Evolutionary conservation across 2,797 vertebrate species (phyloP).

Genomic region (Melanogrammus aeglefinus): DNA sequence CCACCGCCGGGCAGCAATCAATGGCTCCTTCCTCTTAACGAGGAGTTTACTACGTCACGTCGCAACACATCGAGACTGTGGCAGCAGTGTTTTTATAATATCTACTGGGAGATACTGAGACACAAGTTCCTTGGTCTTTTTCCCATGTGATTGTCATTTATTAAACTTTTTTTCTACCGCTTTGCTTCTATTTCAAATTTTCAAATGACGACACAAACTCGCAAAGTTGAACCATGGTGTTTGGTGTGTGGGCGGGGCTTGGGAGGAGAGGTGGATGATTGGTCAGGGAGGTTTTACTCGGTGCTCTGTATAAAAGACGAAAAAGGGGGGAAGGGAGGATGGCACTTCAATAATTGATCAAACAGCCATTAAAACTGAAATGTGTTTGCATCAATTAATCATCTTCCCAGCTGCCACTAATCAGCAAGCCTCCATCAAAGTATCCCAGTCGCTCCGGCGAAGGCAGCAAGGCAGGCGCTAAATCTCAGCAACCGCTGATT

Average conservation of each 20-base stretch:
- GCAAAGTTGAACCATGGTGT: neutral
- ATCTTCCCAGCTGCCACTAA: slow-evolving; percentile 68
- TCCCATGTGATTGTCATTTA: too few relatives aligned
- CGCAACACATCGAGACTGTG: neutral
- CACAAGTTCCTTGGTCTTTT: neutral
- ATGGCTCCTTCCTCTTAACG: slow-evolving; percentile 8
- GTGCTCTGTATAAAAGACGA: slow-evolving; percentile 61
- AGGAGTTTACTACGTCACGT: neutral
- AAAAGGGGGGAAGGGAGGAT: slow-evolving; percentile 12
- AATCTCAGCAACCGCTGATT: slow-evolving; percentile 60
- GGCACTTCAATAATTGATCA: slow-evolving; percentile 73
- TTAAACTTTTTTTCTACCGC: too few relatives aligned
- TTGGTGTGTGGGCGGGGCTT: neutral
- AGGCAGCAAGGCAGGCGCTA: slow-evolving; percentile 42
- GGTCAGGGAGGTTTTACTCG: slow-evolving; percentile 55
- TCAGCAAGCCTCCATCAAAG: slow-evolving; percentile 58
- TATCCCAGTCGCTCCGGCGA: slow-evolving; percentile 54
- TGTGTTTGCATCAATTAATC: slow-evolving; percentile 75
- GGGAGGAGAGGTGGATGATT: slow-evolving; percentile 45
- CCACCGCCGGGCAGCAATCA: slow-evolving; percentile 16
- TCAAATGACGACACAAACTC: too few relatives aligned
- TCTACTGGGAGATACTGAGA: neutral
- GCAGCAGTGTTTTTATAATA: neutral
- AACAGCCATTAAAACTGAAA: slow-evolving; percentile 73
- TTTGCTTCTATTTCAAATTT: neutral